These are phyloP conservation scores for Nasonia giraulti DNA, from an alignment of 1,140 invertebrate genomes.

Conservation along the genomic window DNA sequence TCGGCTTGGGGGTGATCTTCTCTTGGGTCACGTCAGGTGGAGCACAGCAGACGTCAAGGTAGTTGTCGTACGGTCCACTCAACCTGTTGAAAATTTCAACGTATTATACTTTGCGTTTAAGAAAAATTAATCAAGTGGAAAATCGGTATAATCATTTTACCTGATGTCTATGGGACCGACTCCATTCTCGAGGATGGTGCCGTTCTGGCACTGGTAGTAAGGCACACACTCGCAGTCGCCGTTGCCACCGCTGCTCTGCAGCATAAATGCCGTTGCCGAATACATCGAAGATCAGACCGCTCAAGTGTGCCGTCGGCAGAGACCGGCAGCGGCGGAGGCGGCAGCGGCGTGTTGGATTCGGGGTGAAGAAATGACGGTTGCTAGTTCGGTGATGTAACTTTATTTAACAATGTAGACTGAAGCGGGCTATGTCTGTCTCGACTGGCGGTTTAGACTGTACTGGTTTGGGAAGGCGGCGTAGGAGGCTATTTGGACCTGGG, in stretches of 20 bases:
- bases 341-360: too few relatives aligned
- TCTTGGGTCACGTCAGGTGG: constrained; percentile 66
- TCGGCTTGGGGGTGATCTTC: constrained; percentile 47
- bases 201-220: constrained; percentile 83
- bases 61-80: constrained; percentile 76
- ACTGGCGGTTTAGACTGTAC: too few relatives aligned
- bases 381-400: too few relatives aligned
- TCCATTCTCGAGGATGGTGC: constrained; percentile 81
- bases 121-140: background rate
- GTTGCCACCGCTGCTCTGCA: background rate
- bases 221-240: constrained; percentile 76
- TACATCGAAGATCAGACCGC: background rate
- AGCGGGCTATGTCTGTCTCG: too few relatives aligned
- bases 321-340: too few relatives aligned
- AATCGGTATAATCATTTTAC: constrained; percentile 56
- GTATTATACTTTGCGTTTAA: background rate
- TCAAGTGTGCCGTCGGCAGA: background rate
- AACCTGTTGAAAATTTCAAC: constrained; percentile 60
- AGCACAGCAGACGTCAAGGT: constrained; percentile 80
- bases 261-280: background rate
- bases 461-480: too few relatives aligned
- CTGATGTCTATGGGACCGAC: constrained; percentile 85
- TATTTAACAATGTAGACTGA: too few relatives aligned
- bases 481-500: too few relatives aligned
- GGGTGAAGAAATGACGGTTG: too few relatives aligned